These are phyloP conservation scores for Galaxea fascicularis DNA, from an alignment of 92 coral and sea anemone species.

Conservation along the genomic window DNA sequence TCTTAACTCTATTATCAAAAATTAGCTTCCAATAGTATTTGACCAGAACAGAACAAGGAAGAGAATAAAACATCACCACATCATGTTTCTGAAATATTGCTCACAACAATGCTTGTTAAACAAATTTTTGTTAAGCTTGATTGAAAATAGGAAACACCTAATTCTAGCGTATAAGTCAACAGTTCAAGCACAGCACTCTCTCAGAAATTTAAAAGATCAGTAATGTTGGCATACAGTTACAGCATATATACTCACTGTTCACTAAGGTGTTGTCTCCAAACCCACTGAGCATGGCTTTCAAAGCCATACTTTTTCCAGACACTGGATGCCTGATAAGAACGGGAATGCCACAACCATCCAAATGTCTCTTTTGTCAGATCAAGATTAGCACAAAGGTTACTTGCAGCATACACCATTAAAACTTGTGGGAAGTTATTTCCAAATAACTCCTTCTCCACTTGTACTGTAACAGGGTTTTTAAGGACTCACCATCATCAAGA, in stretches of 20 bases:
- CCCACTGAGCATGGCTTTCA: constrained; percentile 26
- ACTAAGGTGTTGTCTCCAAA: neutral
- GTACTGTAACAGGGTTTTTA: constrained; percentile 15
- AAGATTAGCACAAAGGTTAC: constrained; percentile 37
- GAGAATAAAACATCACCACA: too few species aligned
- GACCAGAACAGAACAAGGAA: too few species aligned
- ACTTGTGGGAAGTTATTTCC: constrained; percentile 52
- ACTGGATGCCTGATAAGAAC: constrained; percentile 35
- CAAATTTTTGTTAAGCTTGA: too few species aligned
- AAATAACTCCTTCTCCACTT: constrained; percentile 25
- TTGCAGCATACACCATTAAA: constrained; percentile 40
- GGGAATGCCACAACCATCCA: constrained; percentile 25
- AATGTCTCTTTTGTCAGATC: neutral
- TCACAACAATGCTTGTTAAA: too few species aligned
- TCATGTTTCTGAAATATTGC: too few species aligned
- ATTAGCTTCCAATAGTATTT: too few species aligned
- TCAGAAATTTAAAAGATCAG: neutral
- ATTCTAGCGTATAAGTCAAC: neutral
- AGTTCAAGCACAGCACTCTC: neutral
- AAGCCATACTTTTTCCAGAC: constrained; percentile 48
- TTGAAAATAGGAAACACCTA: too few species aligned
- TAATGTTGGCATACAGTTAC: too few species aligned
- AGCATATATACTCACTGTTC: constrained; percentile 9
- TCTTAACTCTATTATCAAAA: too few species aligned
- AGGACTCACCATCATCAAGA: constrained; percentile 41